Percentiles rank a stretch among this genome's conserved stretches.
Conservation (phyloP, 2,888 invertebrate genomes). For the Tipula helvola region DNA sequence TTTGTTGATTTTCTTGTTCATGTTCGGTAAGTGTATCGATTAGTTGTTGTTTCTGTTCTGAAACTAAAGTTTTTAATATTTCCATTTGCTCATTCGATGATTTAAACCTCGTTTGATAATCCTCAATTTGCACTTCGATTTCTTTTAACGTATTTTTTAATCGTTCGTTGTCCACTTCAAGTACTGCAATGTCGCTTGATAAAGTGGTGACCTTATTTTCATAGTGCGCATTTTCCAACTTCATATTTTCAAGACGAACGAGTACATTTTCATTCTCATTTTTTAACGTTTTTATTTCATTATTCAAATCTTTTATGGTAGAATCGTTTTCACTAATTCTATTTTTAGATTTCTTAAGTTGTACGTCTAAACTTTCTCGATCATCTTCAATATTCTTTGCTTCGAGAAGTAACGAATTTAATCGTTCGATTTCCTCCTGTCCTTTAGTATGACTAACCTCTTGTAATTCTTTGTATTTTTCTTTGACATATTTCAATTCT, state of each 20-base stretch:
- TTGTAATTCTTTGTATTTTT: constrained; percentile 38
- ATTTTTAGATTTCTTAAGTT: background rate
- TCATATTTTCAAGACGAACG: background rate
- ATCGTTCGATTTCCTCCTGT: constrained; percentile 37
- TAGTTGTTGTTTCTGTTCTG: constrained; percentile 34
- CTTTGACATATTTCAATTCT: constrained; percentile 35
- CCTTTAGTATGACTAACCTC: constrained; percentile 37
- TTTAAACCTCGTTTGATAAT: constrained; percentile 24
- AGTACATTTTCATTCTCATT: background rate
- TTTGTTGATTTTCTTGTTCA: constrained; percentile 25
- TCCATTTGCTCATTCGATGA: constrained; percentile 21
- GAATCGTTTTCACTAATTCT: background rate
- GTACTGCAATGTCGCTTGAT: background rate
- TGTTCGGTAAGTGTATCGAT: constrained; percentile 30
- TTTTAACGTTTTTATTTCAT: background rate
- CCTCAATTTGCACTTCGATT: constrained; percentile 27
- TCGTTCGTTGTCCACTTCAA: constrained; percentile 16
- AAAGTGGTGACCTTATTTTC: background rate
- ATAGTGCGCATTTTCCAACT: background rate
- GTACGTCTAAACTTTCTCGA: background rate
- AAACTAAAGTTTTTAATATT: constrained; percentile 29
- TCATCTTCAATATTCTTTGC: background rate
- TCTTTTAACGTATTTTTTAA: constrained; percentile 23
- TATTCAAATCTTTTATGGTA: background rate
- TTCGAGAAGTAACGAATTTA: constrained; percentile 23